Evolutionary conservation across 2,797 vertebrate species (phyloP).

Genomic region (Spinibarbus caldwelli): DNA sequence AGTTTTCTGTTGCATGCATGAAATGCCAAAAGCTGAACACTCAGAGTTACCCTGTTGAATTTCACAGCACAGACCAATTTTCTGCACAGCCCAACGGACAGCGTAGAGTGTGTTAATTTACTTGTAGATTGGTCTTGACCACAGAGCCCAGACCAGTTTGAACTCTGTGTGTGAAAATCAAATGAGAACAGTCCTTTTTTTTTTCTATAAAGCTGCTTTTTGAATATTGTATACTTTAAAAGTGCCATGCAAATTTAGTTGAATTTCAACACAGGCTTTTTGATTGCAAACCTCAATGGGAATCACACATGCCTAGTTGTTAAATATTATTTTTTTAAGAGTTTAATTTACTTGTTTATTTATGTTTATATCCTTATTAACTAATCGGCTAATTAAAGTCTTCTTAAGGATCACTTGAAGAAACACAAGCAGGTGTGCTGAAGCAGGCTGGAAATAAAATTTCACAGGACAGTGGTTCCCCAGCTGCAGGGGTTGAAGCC

Average conservation of each 20-base stretch:
- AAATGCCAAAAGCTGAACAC: neutral
- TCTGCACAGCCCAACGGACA: neutral
- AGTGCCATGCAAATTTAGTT: neutral
- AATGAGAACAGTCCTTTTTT: neutral
- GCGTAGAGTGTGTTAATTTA: neutral
- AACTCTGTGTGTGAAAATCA: neutral
- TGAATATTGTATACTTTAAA: neutral
- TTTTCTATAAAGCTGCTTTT: neutral
- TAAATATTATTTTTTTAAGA: neutral
- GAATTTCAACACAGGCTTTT: neutral
- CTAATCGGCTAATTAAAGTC: neutral
- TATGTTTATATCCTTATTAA: neutral
- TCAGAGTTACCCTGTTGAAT: slow-evolving; percentile 1
- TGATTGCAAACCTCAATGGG: too few relatives aligned
- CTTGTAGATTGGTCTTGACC: slow-evolving; percentile 4
- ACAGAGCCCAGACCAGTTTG: slow-evolving; percentile 18
- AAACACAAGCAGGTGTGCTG: neutral
- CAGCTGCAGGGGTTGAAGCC: neutral
- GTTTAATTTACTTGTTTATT: neutral
- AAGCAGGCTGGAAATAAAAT: neutral
- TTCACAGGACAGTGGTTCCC: neutral
- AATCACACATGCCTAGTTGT: neutral
- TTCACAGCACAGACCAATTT: neutral
- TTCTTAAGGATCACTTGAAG: neutral
- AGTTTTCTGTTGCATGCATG: neutral